Base-by-base conservation (phyloP, 2,888 invertebrate genomes). In the Macrostomum cliftonense region DNA sequence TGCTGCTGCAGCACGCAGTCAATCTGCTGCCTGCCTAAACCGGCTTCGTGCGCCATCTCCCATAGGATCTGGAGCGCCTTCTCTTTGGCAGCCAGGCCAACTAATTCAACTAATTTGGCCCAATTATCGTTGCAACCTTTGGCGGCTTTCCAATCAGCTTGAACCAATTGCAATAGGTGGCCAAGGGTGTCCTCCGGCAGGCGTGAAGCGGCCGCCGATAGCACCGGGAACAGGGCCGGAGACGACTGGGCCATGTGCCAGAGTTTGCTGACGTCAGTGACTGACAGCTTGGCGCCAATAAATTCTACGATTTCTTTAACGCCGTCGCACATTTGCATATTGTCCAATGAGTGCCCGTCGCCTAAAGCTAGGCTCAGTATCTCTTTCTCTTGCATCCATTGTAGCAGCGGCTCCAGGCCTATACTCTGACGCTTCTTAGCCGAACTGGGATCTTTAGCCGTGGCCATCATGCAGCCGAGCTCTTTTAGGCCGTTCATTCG, bases 401-500 rank as follows among this genome's bases (percentile, higher is more conserved):
- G 65, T n/a, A 66, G 61, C 19, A 74, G 61, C 49, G 61, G 61
- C n/a, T 67, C 65, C 13, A 61, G 58, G 40, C 61, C 58, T 28
- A 71, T 63, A 19, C 28, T 28, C 28, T 28, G 28, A 28, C 28
- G 28, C 28, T 28, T 28, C 28, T 28, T 28, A 28, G 28, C 28
- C 28, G 28, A 28, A 9, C 28, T 28, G 28, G 28, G 28, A 9
- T 28, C 28, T 9, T 28, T 28, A 28, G 28, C 28, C 28, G 28
- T 28, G 28, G 28, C 28, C 28, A 28, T 28, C 28, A 28, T 28
- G 28, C 28, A 28, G 28, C 28, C 28, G 9, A 28, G 28, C 67
- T 71, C 73, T 62, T 73, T 73, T 20, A 74, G 59, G 1, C 71
- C 72, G 59, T 71, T 72, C 72, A 74, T 74, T 57, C 70, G 63